A percentile compares a stretch with the other conserved stretches of the same genome.
phyloP scores from a whole-genome alignment of 2,888 invertebrate species.

The Bedellia somnulentella region DNA sequence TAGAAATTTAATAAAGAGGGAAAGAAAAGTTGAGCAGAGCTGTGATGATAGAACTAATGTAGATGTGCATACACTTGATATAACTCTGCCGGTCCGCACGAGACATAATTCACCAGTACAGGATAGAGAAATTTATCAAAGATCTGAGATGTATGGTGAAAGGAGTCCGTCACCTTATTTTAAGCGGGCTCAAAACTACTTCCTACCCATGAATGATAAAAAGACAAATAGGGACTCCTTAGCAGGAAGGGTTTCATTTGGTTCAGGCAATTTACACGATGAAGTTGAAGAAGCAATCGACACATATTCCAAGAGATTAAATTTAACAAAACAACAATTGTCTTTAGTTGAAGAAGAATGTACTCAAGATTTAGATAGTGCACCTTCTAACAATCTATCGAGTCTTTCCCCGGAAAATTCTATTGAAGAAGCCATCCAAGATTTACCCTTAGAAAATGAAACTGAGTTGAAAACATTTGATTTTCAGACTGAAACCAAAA shows the following conservation, averaged over 20 bases:
- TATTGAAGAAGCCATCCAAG: slow-evolving; percentile 18
- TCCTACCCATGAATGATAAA: slow-evolving; percentile 27
- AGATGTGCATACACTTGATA: slow-evolving; percentile 41
- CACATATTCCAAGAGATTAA: slow-evolving; percentile 27
- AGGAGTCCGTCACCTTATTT: slow-evolving; percentile 27
- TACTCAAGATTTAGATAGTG: slow-evolving; percentile 45
- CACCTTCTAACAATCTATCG: slow-evolving; percentile 31
- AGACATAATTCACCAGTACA: slow-evolving; percentile 24
- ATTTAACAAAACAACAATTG: slow-evolving; percentile 38
- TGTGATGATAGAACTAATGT: slow-evolving; percentile 14
- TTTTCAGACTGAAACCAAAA: too few relatives aligned
- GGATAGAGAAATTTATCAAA: too few relatives aligned
- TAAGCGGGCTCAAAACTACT: slow-evolving; percentile 34
- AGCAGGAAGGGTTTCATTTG: slow-evolving; percentile 26
- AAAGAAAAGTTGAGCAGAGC: slow-evolving; percentile 18
- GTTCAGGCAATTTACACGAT: slow-evolving; percentile 18
- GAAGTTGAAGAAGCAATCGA: slow-evolving; percentile 33
- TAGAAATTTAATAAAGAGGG: slow-evolving; percentile 30
- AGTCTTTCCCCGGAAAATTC: slow-evolving; percentile 34
- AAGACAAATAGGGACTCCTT: slow-evolving; percentile 15
- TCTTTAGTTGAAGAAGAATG: slow-evolving; percentile 56
- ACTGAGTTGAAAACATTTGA: slow-evolving; percentile 11
- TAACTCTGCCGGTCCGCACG: slow-evolving; percentile 31
- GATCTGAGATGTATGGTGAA: slow-evolving; percentile 15
- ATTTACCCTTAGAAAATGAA: slow-evolving; percentile 14